Percentiles rank a stretch among this genome's conserved stretches.
Conservation (phyloP, 2,888 invertebrate species). For the Tetropium fuscum region DNA sequence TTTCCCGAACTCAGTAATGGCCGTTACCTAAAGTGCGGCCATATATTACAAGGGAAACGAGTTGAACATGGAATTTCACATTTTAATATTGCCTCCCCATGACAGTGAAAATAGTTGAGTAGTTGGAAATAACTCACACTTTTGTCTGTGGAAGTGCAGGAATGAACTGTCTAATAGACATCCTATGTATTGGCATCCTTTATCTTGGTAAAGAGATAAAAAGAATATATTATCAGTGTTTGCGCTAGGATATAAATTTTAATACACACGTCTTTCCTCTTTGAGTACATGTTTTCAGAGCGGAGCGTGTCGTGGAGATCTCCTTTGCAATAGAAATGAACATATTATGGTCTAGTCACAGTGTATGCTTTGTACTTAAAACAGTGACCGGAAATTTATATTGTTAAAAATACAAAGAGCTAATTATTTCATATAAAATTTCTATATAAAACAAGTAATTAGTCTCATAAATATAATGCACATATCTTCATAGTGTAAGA, state of each 20-base stretch:
- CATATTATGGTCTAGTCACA: no score
- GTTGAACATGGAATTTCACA: background rate
- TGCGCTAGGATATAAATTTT: slow-evolving; percentile 29
- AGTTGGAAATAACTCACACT: background rate
- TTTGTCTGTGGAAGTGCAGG: slow-evolving; percentile 2
- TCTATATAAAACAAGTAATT: no score
- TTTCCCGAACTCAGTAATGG: slow-evolving; percentile 10
- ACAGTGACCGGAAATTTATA: no score
- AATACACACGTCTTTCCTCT: slow-evolving; percentile 28
- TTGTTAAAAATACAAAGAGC: no score
- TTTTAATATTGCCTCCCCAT: slow-evolving; percentile 4
- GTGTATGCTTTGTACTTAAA: no score
- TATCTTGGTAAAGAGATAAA: slow-evolving; percentile 25
- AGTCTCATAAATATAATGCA: no score
- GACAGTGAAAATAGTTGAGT: slow-evolving; percentile 4
- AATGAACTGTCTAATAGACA: slow-evolving; percentile 28
- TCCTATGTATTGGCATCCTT: slow-evolving; percentile 25
- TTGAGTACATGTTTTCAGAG: slow-evolving; percentile 10
- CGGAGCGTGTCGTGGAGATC: slow-evolving; percentile 8
- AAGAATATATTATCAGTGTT: slow-evolving; percentile 31
- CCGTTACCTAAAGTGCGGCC: background rate
- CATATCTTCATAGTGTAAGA: no score
- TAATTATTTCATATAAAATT: no score
- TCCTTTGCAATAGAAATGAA: slow-evolving; percentile 1
- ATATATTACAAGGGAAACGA: background rate